Conservation (phyloP, 2,888 invertebrate genomes). For the Netelia melanura region DNA sequence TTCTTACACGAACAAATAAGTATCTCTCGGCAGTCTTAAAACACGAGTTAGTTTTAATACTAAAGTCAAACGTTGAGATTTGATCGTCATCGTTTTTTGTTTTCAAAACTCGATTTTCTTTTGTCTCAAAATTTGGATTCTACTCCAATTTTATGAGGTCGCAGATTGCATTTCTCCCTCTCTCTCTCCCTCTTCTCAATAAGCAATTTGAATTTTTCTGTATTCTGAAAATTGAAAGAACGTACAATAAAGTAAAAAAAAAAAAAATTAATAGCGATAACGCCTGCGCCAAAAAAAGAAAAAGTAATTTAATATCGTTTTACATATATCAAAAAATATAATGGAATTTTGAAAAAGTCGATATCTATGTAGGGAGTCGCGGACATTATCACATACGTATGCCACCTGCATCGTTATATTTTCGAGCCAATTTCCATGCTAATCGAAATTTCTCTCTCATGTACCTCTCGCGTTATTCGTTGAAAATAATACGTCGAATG, state of each 20-base stretch:
- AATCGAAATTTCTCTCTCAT: slow-evolving; percentile 32
- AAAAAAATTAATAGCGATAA: neutral
- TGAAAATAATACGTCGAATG: slow-evolving; percentile 18
- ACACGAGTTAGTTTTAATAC: neutral
- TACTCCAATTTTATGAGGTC: neutral
- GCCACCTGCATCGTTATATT: slow-evolving; percentile 1
- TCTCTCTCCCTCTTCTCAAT: neutral
- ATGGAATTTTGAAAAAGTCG: neutral
- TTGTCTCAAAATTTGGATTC: neutral
- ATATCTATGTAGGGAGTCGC: neutral
- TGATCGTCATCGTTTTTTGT: neutral
- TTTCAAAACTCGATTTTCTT: neutral
- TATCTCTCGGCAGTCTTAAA: neutral
- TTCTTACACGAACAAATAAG: neutral
- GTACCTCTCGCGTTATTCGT: slow-evolving; percentile 36
- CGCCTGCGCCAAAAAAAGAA: neutral
- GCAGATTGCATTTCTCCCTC: neutral
- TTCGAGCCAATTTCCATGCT: slow-evolving; percentile 55
- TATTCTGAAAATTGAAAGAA: neutral
- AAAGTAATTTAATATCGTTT: neutral
- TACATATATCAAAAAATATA: neutral
- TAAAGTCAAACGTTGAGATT: neutral
- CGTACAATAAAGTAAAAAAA: neutral
- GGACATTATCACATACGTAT: neutral
- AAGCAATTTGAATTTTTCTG: slow-evolving; percentile 11